phyloP scores from a whole-genome alignment of 2,888 invertebrate species.

The Mythimna impura region DNA sequence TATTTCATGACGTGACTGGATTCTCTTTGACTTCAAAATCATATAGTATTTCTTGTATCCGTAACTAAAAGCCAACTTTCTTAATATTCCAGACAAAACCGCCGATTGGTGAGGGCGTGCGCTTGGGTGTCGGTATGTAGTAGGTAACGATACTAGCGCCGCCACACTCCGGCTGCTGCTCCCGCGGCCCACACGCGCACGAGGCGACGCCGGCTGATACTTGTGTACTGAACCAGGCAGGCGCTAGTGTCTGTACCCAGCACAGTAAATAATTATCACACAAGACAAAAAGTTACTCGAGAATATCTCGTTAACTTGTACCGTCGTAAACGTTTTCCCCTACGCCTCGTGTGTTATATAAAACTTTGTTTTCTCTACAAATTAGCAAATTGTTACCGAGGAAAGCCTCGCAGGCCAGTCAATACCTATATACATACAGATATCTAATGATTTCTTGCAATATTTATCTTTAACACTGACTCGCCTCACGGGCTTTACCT shows the following conservation, averaged over 20 bases:
- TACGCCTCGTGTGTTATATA: slow-evolving; percentile 39
- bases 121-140: slow-evolving; percentile 73
- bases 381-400: slow-evolving; percentile 59
- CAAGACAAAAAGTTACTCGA: neutral
- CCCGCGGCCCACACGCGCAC: slow-evolving; percentile 19
- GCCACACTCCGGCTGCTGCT: slow-evolving; percentile 32
- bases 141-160: slow-evolving; percentile 52
- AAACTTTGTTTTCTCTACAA: slow-evolving; percentile 42
- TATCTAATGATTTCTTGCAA: slow-evolving; percentile 58
- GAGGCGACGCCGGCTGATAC: neutral
- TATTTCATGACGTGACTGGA: neutral
- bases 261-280: neutral
- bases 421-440: slow-evolving; percentile 49
- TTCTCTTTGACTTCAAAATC: neutral
- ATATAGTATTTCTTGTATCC: neutral
- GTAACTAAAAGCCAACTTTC: neutral
- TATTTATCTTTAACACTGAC: slow-evolving; percentile 49
- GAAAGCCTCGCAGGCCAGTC: slow-evolving; percentile 45
- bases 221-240: neutral
- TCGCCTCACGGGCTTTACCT: slow-evolving; percentile 43
- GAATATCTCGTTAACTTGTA: slow-evolving; percentile 4
- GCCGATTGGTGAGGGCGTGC: slow-evolving; percentile 72
- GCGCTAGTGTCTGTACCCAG: neutral
- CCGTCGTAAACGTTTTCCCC: slow-evolving; percentile 1
- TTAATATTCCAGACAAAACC: slow-evolving; percentile 70